Conservation (phyloP, 2,888 invertebrate genomes). For the Melikaiella ostensackeni region DNA sequence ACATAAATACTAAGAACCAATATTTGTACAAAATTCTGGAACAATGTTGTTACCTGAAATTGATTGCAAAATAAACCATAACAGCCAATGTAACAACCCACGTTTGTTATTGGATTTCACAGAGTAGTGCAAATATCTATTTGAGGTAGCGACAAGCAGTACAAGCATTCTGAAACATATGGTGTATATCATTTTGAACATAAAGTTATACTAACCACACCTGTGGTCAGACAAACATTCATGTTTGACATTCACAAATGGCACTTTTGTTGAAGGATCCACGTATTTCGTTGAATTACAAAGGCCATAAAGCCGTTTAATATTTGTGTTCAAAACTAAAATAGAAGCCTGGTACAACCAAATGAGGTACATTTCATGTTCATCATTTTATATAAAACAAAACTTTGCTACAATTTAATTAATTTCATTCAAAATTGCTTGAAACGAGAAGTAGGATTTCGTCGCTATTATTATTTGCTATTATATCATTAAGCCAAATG, state of each 20-base stretch:
- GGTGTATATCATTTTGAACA: constrained; percentile 12
- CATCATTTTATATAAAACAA: neutral
- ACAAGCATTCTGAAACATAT: neutral
- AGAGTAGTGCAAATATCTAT: constrained; percentile 7
- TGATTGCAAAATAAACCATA: neutral
- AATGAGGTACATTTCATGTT: neutral
- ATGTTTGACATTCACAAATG: constrained; percentile 39
- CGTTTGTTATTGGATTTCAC: constrained; percentile 19
- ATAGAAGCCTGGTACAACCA: neutral
- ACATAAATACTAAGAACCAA: neutral
- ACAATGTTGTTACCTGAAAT: neutral
- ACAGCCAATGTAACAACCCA: neutral
- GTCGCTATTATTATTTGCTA: too few relatives aligned
- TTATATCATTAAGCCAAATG: too few relatives aligned
- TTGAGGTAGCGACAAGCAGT: neutral
- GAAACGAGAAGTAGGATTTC: too few relatives aligned
- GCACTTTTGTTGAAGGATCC: constrained; percentile 24
- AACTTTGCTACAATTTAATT: too few relatives aligned
- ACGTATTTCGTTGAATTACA: constrained; percentile 1
- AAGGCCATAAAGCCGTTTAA: neutral
- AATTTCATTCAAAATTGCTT: too few relatives aligned
- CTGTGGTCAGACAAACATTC: constrained; percentile 31
- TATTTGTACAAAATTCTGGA: neutral
- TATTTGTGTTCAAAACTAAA: neutral
- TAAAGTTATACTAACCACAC: constrained; percentile 26